Conservation (phyloP, 2,113 vertebrate genomes). For the Grammomys surdaster region DNA sequence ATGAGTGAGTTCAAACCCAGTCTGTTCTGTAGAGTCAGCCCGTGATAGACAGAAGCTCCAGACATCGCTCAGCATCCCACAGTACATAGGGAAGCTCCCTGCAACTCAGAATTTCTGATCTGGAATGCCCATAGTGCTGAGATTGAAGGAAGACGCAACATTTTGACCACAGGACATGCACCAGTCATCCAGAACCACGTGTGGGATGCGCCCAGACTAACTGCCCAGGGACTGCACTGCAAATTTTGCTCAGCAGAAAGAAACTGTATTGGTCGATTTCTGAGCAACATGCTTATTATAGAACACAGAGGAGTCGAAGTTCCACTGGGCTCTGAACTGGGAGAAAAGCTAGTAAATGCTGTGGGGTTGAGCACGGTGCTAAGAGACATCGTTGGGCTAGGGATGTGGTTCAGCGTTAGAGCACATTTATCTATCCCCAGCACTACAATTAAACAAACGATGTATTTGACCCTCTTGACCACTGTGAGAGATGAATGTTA, state of each 20-base stretch:
- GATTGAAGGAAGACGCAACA: not conserved
- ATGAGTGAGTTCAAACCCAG: not conserved
- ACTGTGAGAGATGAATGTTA: not conserved
- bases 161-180: not conserved
- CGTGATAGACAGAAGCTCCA: not conserved
- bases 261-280: not conserved
- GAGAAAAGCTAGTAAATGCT: not conserved
- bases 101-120: not conserved
- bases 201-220: not conserved
- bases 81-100: not conserved
- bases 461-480: not conserved
- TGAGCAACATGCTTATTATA: not conserved
- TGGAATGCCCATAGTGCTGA: not conserved
- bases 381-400: not conserved
- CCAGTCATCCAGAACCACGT: too few species aligned
- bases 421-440: not conserved
- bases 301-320: not conserved
- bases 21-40: not conserved
- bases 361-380: not conserved
- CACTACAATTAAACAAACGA: not conserved
- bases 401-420: not conserved
- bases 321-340: not conserved
- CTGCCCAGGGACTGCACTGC: not conserved
- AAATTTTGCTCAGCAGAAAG: not conserved
- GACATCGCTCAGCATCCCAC: not conserved